Base-by-base conservation (phyloP, 2,888 invertebrate species). In the Tetragonula carbonaria region DNA sequence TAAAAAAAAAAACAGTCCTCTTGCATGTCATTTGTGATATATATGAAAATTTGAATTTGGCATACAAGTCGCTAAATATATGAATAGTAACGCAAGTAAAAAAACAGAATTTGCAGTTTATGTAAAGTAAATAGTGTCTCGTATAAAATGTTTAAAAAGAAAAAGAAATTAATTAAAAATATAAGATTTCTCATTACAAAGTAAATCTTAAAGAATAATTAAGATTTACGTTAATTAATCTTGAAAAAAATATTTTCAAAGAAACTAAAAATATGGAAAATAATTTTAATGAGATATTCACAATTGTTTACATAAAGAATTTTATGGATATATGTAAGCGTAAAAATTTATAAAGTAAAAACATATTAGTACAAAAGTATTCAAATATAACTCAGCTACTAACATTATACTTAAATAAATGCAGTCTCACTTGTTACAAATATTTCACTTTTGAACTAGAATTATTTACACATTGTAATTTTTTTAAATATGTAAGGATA, bases 391-490 rank as follows among this genome's bases (percentile, higher is more conserved):
- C 59, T 62, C 63, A 57, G 38, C 66, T 71, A 72, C 57, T 80
- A 74, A 80, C 23, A 67, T 85, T 65, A 72, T 81, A 82, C 73
- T 86, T 88, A 90, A 87, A 85, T 87, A 87, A 81, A 86, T 90
- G 85, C 87, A 90, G 89, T 90, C 87, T 90, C 74, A 84, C 80
- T 79, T 80, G 66, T 82, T 85, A 87, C 68, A 74, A 28, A 28
- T 18, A n/a, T 74, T 38, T 53, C 51, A 33, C 38, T 83, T 82
- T 66, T 83, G 33, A 84, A 77, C 80, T 87, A 88, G 72, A 74
- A 51, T 87, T 92, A 93, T 92, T 91, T 92, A 92, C 92, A 93
- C 16, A 79, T 78, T 80, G 68, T 55, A 50, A 67, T 71, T 57
- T 53, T 59, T 57, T 62, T 62, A 18, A 62, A 62, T 33, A 45